Evolutionary conservation across 2,888 invertebrate genomes (phyloP).

Genomic region (Carcina quercana): DNA sequence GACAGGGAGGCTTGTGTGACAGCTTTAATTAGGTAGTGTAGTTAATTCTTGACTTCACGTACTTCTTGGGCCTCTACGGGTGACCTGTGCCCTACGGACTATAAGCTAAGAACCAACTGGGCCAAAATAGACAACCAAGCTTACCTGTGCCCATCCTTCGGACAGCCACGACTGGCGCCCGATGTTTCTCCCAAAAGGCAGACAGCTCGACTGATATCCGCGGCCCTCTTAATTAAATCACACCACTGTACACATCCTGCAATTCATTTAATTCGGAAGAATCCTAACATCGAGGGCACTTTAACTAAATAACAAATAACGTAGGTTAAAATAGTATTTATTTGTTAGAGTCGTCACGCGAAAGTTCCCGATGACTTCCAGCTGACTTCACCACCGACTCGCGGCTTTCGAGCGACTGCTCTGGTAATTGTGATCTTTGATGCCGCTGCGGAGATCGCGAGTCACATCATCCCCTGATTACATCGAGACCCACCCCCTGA

Average conservation of each 20-base stretch:
- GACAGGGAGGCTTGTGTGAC: too few species aligned
- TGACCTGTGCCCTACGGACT: too few species aligned
- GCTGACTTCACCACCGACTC: constrained; percentile 61
- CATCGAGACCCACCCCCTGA: constrained; percentile 70
- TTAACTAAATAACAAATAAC: too few species aligned
- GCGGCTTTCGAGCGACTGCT: constrained; percentile 73
- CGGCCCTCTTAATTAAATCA: constrained; percentile 15
- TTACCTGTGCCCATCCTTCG: constrained; percentile 86
- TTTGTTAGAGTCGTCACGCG: too few species aligned
- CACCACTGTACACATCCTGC: constrained; percentile 11
- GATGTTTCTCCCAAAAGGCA: constrained; percentile 77
- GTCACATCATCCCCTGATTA: constrained; percentile 75
- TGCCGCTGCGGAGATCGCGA: constrained; percentile 69
- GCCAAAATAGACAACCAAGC: too few species aligned
- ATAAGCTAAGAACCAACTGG: too few species aligned
- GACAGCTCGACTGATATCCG: constrained; percentile 55
- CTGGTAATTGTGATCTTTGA: constrained; percentile 74
- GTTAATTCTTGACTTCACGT: too few species aligned
- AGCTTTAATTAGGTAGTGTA: too few species aligned
- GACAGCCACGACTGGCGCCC: constrained; percentile 73
- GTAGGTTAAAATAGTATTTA: too few species aligned
- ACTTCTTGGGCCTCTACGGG: too few species aligned
- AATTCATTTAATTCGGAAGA: too few species aligned
- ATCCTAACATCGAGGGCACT: too few species aligned
- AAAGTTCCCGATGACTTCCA: constrained; percentile 46